Evolutionary conservation across 1,140 invertebrate species (phyloP), one percentile per base, ranked within the genome.

Genomic region (Psilanteris sp.): DNA sequence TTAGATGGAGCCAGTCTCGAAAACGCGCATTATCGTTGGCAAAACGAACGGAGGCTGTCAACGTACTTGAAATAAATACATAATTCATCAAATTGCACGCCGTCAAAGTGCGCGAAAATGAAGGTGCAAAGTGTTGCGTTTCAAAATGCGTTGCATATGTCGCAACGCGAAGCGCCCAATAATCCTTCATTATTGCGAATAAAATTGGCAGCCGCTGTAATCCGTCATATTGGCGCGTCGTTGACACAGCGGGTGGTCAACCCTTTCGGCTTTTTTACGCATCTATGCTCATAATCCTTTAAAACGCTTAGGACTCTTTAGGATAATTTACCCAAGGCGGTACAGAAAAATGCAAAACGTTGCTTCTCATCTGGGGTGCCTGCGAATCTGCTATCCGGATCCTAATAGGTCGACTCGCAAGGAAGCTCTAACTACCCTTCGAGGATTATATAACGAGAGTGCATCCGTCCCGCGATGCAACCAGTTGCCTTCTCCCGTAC

Each of bases 371-470:
- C 26, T 39, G 32, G 61, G 67, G 59, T 52, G 46, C 10, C 52
- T 48, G 55, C 32, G 59, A 59, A 31, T 61, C 44, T 41, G 44
- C 37, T 43, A 43, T 20, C 39, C 29, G 54, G 10, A 22, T 34
- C 31, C 24, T 59, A 16, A 26, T 37, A 37, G n/a, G 37, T n/a
- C n/a, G 9, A 24, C 7, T 15, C 11, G 44, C 16, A 50, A 62
- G 24, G 27, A 48, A 13, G 72, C 74, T 81, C 77, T 2, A 43
- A 43, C 79, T 71, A 84, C 82, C 83, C 83, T 76, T 77, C 55
- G 81, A 79, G 83, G 83, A 85, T 85, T 85, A 85, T 83, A 82
- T 77, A 83, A 84, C 84, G 55, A 77, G 75, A 64, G 46, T 72
- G 67, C 54, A 62, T 61, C 31, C 31, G 43, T 39, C 14, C 57